These are phyloP conservation scores for Philopotamus ludificatus DNA, from an alignment of 1,140 invertebrate genomes.

Conservation along the genomic window DNA sequence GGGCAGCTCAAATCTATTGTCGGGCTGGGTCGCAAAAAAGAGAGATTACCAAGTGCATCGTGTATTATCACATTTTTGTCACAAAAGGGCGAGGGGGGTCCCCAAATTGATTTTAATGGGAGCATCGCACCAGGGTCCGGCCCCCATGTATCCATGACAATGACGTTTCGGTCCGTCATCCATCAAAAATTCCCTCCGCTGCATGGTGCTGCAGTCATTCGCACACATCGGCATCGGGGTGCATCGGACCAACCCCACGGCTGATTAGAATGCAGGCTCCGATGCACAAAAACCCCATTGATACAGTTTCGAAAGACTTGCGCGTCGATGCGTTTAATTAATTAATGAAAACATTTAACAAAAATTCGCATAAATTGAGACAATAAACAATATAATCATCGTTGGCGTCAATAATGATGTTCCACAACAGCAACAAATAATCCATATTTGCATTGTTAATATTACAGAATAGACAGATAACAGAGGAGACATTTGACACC, in stretches of 20 bases:
- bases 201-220: conserved; percentile 16
- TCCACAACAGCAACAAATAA: no score
- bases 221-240: conserved; percentile 6
- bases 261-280: background rate
- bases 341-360: no score
- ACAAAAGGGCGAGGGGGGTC: conserved; percentile 20
- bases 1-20: conserved; percentile 24
- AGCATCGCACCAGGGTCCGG: conserved; percentile 9
- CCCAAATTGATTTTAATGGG: conserved; percentile 37
- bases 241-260: background rate
- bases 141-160: conserved; percentile 30
- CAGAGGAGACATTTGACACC: no score
- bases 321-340: no score
- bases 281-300: background rate
- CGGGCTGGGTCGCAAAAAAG: conserved; percentile 10
- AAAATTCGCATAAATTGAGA: no score
- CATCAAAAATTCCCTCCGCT: conserved; percentile 26
- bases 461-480: no score
- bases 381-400: no score
- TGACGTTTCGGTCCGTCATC: conserved; percentile 33
- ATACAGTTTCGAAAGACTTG: background rate
- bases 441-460: no score
- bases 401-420: no score
- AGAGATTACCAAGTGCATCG: conserved; percentile 36
- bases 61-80: conserved; percentile 33